Conservation (phyloP, 2,113 vertebrate genomes). For the Eublepharis macularius region DNA sequence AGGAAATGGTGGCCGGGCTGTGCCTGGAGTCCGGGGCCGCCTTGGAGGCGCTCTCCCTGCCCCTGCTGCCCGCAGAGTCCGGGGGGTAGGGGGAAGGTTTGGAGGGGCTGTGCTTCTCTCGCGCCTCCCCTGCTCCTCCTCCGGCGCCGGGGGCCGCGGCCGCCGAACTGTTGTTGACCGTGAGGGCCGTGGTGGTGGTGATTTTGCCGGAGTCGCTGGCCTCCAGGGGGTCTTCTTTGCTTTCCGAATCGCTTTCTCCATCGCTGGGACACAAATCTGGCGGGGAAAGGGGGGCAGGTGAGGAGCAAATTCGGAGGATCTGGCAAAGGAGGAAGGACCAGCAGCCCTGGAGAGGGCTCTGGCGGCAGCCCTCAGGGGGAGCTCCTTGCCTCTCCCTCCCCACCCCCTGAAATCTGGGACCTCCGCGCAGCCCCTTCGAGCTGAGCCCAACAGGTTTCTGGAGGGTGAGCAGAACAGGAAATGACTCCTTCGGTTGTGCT, state of each 20-base stretch:
- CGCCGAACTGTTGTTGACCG: slow-evolving; percentile 35
- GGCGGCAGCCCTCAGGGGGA: neutral
- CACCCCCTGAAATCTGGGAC: neutral
- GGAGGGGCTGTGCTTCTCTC: slow-evolving; percentile 81
- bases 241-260: slow-evolving; percentile 93
- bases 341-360: too few relatives aligned
- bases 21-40: slow-evolving; percentile 89
- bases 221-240: slow-evolving; percentile 88
- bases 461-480: neutral
- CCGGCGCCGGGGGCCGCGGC: neutral
- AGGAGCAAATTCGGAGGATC: neutral
- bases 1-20: slow-evolving; percentile 91
- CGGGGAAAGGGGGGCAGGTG: slow-evolving; percentile 10
- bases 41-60: slow-evolving; percentile 78
- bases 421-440: neutral
- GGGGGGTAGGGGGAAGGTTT: slow-evolving; percentile 72
- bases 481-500: neutral
- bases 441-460: neutral
- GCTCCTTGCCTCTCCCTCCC: neutral
- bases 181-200: slow-evolving; percentile 81
- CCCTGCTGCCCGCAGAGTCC: slow-evolving; percentile 70
- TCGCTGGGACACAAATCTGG: slow-evolving; percentile 93
- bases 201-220: slow-evolving; percentile 88
- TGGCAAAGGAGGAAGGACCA: neutral
- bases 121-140: slow-evolving; percentile 75